Conservation (phyloP, 2,797 vertebrate genomes). For the Thunnus albacares region DNA sequence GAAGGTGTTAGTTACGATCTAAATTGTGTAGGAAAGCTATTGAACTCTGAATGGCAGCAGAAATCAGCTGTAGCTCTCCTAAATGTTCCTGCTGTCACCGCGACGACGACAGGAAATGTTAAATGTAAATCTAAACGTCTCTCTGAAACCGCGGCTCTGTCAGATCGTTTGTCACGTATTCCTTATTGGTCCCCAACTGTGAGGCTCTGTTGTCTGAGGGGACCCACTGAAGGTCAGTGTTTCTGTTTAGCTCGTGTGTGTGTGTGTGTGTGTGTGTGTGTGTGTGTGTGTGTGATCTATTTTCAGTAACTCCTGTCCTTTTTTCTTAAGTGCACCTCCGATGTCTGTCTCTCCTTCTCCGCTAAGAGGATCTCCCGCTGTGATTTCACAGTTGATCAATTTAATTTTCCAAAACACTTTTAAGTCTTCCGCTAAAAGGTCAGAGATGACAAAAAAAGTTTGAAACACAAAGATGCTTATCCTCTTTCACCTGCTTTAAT, state of each 20-base stretch:
- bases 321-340: constrained; percentile 39
- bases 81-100: constrained; percentile 39
- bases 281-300: constrained; percentile 42
- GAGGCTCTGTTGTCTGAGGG: constrained; percentile 30
- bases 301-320: constrained; percentile 47
- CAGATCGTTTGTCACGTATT: constrained; percentile 26
- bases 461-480: neutral
- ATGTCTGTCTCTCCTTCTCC: constrained; percentile 14
- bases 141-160: constrained; percentile 4
- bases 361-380: constrained; percentile 43
- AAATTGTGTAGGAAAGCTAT: constrained; percentile 34
- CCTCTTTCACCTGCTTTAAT: neutral
- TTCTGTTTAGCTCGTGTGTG: constrained; percentile 41
- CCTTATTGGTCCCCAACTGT: constrained; percentile 32
- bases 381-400: constrained; percentile 55
- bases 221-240: constrained; percentile 54
- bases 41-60: constrained; percentile 29
- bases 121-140: constrained; percentile 40
- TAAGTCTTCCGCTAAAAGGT: constrained; percentile 58
- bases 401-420: constrained; percentile 53
- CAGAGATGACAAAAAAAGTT: constrained; percentile 24
- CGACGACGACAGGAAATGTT: constrained; percentile 27
- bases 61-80: constrained; percentile 16
- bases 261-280: constrained; percentile 21
- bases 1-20: constrained; percentile 16